Conservation (phyloP, 2,888 invertebrate genomes). For the Siphonodentalium dalli region DNA sequence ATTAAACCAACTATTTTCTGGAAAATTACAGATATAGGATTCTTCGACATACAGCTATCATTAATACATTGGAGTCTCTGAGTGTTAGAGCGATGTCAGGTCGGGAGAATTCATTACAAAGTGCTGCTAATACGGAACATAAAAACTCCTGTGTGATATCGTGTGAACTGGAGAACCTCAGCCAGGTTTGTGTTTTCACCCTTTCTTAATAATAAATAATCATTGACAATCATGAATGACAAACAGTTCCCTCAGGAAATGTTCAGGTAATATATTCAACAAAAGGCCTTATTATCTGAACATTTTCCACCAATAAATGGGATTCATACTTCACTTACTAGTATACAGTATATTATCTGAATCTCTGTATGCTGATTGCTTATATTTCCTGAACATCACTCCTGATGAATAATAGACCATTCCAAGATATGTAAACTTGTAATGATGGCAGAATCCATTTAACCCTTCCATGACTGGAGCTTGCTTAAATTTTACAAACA, state of each 20-base stretch:
- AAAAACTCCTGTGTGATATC: slow-evolving; percentile 50
- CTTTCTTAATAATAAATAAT: too few relatives aligned
- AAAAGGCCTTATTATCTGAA: not conserved
- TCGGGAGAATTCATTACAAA: slow-evolving; percentile 37
- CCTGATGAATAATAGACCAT: too few relatives aligned
- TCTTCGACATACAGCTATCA: slow-evolving; percentile 56
- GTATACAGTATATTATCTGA: not conserved
- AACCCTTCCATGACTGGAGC: too few relatives aligned
- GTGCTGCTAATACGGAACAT: slow-evolving; percentile 24
- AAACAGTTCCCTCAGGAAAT: too few relatives aligned
- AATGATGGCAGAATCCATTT: too few relatives aligned
- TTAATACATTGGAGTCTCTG: slow-evolving; percentile 53
- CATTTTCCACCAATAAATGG: not conserved
- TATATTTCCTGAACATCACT: too few relatives aligned
- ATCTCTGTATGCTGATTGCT: too few relatives aligned
- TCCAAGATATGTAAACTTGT: too few relatives aligned
- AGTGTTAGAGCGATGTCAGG: slow-evolving; percentile 55
- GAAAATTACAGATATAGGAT: slow-evolving; percentile 53
- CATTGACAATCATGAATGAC: too few relatives aligned
- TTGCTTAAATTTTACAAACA: too few relatives aligned
- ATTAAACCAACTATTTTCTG: not conserved
- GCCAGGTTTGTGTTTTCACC: slow-evolving; percentile 52
- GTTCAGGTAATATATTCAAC: too few relatives aligned
- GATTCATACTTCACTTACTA: not conserved
- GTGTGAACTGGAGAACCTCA: slow-evolving; percentile 61